A percentile compares a stretch with the other conserved stretches of the same genome.
Evolutionary conservation across 2,797 vertebrate species (phyloP).

Genomic region (Crypturellus tataupa): DNA sequence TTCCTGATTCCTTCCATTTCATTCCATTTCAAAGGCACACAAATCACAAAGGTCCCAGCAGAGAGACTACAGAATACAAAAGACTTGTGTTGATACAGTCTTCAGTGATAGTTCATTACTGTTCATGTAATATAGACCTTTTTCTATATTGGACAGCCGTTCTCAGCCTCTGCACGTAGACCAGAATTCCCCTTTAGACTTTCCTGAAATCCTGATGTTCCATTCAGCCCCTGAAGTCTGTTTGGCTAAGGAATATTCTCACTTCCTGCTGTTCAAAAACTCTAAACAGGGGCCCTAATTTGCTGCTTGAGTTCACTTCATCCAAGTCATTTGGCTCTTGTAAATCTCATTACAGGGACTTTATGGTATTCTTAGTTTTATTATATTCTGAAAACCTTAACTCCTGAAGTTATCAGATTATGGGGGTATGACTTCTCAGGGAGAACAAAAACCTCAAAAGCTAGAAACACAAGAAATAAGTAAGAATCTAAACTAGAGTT

Average conservation of each 20-base stretch:
- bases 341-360: constrained; percentile 62
- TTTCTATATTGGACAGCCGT: not conserved
- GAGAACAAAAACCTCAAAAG: constrained; percentile 13
- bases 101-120: constrained; percentile 31
- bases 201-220: constrained; percentile 55
- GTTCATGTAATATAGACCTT: constrained; percentile 33
- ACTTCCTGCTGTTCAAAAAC: constrained; percentile 63
- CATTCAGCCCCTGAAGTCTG: constrained; percentile 25
- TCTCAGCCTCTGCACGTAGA: constrained; percentile 11
- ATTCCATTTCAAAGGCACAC: not conserved
- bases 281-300: constrained; percentile 62
- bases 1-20: not conserved
- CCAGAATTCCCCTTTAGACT: constrained; percentile 27
- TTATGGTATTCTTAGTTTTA: constrained; percentile 45
- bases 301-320: constrained; percentile 74
- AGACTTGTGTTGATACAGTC: constrained; percentile 31
- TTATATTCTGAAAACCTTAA: constrained; percentile 39
- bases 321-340: constrained; percentile 55
- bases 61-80: constrained; percentile 42
- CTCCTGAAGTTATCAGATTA: constrained; percentile 31
- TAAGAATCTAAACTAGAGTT: constrained; percentile 6
- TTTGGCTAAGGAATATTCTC: constrained; percentile 57
- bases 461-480: not conserved
- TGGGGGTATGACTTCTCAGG: constrained; percentile 16
- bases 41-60: constrained; percentile 12